Percentiles rank a stretch among this genome's conserved stretches.
Evolutionary conservation across 2,113 vertebrate species (phyloP).

Genomic region (Zingel zingel): DNA sequence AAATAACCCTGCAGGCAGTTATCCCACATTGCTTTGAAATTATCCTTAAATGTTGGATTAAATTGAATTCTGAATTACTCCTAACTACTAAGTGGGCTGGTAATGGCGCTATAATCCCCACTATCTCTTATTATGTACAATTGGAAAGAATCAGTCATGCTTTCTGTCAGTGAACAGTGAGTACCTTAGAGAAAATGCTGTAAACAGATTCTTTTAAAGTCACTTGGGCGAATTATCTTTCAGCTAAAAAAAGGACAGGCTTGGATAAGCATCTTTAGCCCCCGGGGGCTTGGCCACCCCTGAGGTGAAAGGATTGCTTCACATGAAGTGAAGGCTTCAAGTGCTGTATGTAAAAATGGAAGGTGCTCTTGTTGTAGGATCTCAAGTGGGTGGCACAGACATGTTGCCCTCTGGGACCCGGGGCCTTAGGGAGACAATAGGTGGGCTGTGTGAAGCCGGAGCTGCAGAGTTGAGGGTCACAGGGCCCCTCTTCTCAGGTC

Average conservation of each 20-base stretch:
- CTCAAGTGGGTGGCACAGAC: conserved; percentile 83
- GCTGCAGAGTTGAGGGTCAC: conserved; percentile 67
- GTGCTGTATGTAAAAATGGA: conserved; percentile 85
- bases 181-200: conserved; percentile 65
- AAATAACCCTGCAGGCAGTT: conserved; percentile 62
- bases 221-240: conserved; percentile 78
- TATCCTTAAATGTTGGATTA: conserved; percentile 55
- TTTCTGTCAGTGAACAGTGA: conserved; percentile 72
- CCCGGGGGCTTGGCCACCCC: conserved; percentile 63
- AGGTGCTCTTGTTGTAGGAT: conserved; percentile 80
- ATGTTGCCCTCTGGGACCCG: conserved; percentile 69
- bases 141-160: conserved; percentile 53
- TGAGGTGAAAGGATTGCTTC: conserved; percentile 80
- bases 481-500: conserved; percentile 73
- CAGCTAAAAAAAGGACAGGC: conserved; percentile 79
- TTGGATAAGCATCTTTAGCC: conserved; percentile 82
- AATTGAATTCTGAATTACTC: conserved; percentile 71
- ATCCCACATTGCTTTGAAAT: conserved; percentile 59
- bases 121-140: conserved; percentile 62
- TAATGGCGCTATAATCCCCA: conserved; percentile 65
- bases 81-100: conserved; percentile 56
- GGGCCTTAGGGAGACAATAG: conserved; percentile 75
- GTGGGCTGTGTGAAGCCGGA: conserved; percentile 65
- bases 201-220: conserved; percentile 71
- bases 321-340: conserved; percentile 76